These are phyloP conservation scores for Montipora foliosa DNA, from an alignment of 64 coral and sea anemone species.

Conservation along the genomic window DNA sequence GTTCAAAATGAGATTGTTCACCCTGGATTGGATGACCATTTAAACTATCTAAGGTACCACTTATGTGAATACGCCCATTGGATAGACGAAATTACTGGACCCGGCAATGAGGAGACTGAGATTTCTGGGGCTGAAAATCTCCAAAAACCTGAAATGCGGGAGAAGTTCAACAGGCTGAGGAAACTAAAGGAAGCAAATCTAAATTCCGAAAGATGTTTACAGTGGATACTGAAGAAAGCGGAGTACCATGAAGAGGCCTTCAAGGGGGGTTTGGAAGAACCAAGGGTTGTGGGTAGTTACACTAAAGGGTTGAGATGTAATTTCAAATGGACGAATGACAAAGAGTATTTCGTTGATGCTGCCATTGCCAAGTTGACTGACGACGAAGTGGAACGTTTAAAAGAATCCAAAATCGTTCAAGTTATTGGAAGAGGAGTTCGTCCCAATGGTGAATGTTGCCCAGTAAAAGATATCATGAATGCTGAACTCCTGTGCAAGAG, in stretches of 20 bases:
- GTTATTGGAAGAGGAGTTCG: background rate
- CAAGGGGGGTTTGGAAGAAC: accelerated
- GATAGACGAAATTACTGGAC: background rate
- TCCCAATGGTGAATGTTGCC: background rate
- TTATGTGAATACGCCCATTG: background rate
- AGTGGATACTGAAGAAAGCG: too few relatives aligned
- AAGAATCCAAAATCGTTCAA: background rate
- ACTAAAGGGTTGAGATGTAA: background rate
- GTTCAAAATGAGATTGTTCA: too few relatives aligned
- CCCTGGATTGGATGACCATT: too few relatives aligned
- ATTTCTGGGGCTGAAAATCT: too few relatives aligned
- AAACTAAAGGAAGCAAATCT: too few relatives aligned
- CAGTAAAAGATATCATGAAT: too few relatives aligned
- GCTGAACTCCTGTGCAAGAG: too few relatives aligned
- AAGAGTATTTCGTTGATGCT: background rate
- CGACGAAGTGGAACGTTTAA: background rate
- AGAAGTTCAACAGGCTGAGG: background rate
- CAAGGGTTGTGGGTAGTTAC: background rate
- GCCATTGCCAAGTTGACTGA: background rate
- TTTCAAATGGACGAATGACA: background rate
- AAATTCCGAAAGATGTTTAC: too few relatives aligned
- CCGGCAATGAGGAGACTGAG: too few relatives aligned
- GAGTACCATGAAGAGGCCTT: too few relatives aligned
- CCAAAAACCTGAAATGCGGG: too few relatives aligned
- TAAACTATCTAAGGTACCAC: background rate